A percentile compares a stretch with the other conserved stretches of the same genome.
Evolutionary conservation across 2,797 vertebrate genomes (phyloP).

Genomic region (Knipowitschia caucasica): DNA sequence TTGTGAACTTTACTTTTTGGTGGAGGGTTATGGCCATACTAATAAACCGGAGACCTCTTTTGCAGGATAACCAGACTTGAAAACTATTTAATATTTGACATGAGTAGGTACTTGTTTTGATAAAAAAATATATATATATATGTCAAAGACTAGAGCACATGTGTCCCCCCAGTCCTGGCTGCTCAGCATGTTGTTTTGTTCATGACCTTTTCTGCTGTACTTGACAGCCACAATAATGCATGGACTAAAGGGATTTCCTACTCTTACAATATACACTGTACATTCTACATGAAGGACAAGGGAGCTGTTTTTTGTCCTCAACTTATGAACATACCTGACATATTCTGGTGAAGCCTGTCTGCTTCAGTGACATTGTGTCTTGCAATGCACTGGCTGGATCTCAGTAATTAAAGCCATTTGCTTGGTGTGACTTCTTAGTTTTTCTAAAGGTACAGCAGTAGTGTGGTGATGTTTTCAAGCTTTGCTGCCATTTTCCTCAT

Average conservation of each 20-base stretch:
- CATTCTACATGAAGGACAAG: slow-evolving; percentile 1
- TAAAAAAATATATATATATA: neutral
- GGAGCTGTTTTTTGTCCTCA: neutral
- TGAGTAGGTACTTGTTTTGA: neutral
- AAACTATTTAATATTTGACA: neutral
- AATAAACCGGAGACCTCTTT: neutral
- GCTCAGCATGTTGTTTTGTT: slow-evolving; percentile 22
- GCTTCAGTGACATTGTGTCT: too few species aligned
- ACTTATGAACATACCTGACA: neutral
- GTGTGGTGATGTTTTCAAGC: neutral
- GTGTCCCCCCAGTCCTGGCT: slow-evolving; percentile 4
- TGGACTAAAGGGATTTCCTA: slow-evolving; percentile 21
- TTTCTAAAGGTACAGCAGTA: neutral
- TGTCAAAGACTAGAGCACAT: neutral
- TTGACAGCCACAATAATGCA: slow-evolving; percentile 20
- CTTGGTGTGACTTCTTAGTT: too few species aligned
- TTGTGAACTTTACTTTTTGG: slow-evolving; percentile 2
- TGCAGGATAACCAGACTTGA: too few species aligned
- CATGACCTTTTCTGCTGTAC: slow-evolving; percentile 15
- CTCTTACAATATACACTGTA: slow-evolving; percentile 1
- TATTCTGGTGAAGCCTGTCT: neutral
- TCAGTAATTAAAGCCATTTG: too few species aligned
- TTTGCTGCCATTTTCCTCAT: slow-evolving; percentile 17
- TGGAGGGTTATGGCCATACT: neutral
- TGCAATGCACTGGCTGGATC: neutral